These are phyloP conservation scores for Drosophila murphyi DNA, from an alignment of 1,140 invertebrate species.

Conservation along the genomic window DNA sequence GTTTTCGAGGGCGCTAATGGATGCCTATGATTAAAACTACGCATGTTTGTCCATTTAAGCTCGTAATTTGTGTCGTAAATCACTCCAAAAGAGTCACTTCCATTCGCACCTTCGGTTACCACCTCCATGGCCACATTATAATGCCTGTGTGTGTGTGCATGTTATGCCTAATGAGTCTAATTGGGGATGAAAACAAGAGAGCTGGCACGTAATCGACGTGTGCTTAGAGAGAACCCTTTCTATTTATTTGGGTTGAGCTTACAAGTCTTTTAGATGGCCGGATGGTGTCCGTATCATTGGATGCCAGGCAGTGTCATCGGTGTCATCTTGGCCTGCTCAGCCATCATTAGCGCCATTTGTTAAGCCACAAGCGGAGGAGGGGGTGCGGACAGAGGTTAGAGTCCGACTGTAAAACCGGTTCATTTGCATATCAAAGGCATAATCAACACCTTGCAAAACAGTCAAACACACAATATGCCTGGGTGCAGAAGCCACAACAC, in stretches of 20 bases:
- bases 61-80: conserved; percentile 79
- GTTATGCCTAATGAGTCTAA: conserved; percentile 72
- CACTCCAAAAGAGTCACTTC: conserved; percentile 62
- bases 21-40: conserved; percentile 79
- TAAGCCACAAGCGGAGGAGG: conserved; percentile 4
- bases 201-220: conserved; percentile 48
- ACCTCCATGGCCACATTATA: conserved; percentile 41
- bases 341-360: conserved; percentile 81
- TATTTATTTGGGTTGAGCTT: conserved; percentile 19
- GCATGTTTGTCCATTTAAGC: conserved; percentile 82
- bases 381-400: neutral
- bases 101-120: conserved; percentile 58
- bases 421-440: conserved; percentile 83
- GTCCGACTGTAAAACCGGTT: conserved; percentile 63
- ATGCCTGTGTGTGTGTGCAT: conserved; percentile 4
- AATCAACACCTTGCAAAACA: conserved; percentile 77
- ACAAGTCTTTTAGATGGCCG: conserved; percentile 49
- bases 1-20: conserved; percentile 58
- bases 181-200: conserved; percentile 68
- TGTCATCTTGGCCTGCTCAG: conserved; percentile 45
- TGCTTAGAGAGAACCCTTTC: conserved; percentile 66
- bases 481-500: conserved; percentile 46
- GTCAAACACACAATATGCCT: conserved; percentile 35
- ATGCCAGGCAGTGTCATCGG: conserved; percentile 64
- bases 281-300: conserved; percentile 44